Evolutionary conservation across 2,888 invertebrate genomes (phyloP).

Genomic region (Hyalella azteca): DNA sequence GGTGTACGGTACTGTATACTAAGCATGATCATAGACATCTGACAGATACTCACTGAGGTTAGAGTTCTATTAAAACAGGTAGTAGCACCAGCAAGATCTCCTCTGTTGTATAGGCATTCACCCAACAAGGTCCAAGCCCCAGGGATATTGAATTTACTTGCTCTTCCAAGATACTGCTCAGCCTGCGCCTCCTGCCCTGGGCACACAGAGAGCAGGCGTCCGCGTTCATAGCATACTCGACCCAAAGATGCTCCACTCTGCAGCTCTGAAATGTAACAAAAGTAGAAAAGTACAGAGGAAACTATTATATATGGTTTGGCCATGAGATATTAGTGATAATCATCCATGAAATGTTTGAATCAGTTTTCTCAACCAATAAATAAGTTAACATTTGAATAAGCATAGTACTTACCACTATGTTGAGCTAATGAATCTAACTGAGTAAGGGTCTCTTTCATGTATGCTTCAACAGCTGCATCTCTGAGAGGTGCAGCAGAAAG

Average conservation of each 20-base stretch:
- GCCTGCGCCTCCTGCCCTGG: slow-evolving; percentile 65
- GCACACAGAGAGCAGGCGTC: slow-evolving; percentile 10
- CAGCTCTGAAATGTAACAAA: slow-evolving; percentile 15
- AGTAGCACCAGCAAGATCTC: slow-evolving; percentile 78
- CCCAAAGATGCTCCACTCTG: slow-evolving; percentile 1
- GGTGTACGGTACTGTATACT: too few relatives aligned
- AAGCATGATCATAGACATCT: too few relatives aligned
- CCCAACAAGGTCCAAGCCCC: slow-evolving; percentile 90
- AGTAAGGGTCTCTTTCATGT: slow-evolving; percentile 6
- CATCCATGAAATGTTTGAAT: too few relatives aligned
- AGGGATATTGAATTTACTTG: slow-evolving; percentile 83
- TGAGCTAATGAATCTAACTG: slow-evolving; percentile 20
- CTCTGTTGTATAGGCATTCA: slow-evolving; percentile 86
- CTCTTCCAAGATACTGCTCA: slow-evolving; percentile 77
- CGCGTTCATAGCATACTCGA: slow-evolving; percentile 16
- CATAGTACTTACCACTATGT: slow-evolving; percentile 3
- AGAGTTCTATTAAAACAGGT: slow-evolving; percentile 82
- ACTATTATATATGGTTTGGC: too few relatives aligned
- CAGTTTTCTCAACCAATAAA: too few relatives aligned
- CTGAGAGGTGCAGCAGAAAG: background rate
- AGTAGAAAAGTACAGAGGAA: too few relatives aligned
- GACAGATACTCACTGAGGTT: slow-evolving; percentile 70
- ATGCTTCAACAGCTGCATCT: slow-evolving; percentile 26
- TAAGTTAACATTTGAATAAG: background rate
- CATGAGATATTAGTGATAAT: too few relatives aligned